Conservation (phyloP, 1,140 invertebrate species). For the Drosophila pectinifera region DNA sequence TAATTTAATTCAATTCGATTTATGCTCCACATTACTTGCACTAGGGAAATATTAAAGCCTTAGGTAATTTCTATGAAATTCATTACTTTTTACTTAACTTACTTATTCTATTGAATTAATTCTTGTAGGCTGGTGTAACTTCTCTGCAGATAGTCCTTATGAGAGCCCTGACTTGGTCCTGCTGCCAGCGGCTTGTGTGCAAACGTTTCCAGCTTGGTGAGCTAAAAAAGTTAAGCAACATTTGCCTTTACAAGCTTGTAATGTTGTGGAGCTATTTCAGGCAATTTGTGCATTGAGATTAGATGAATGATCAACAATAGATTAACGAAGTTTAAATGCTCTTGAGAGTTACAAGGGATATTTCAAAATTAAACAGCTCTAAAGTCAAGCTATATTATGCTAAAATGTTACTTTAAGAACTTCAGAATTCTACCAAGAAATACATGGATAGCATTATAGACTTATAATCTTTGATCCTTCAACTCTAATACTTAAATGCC, state of each 20-base stretch:
- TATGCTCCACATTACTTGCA: not conserved
- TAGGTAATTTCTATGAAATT: too few relatives aligned
- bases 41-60: not conserved
- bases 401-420: too few relatives aligned
- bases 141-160: conserved; percentile 4
- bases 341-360: not conserved
- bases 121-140: conserved; percentile 11
- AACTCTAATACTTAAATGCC: not conserved
- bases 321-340: conserved; percentile 31
- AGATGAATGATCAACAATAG: conserved; percentile 15
- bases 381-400: too few relatives aligned
- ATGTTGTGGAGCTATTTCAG: conserved; percentile 29
- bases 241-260: conserved; percentile 47
- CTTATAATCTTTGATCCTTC: not conserved
- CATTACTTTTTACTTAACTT: too few relatives aligned
- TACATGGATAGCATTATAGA: too few relatives aligned
- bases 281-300: conserved; percentile 32
- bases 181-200: conserved; percentile 63
- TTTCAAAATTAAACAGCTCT: too few relatives aligned
- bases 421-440: too few relatives aligned
- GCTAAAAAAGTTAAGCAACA: conserved; percentile 74
- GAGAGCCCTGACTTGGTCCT: conserved; percentile 29
- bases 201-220: conserved; percentile 78
- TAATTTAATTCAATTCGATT: too few relatives aligned
- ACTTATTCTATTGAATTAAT: not conserved